Conservation (phyloP, 1,140 invertebrate genomes). For the Plectrocnemia conspersa region DNA sequence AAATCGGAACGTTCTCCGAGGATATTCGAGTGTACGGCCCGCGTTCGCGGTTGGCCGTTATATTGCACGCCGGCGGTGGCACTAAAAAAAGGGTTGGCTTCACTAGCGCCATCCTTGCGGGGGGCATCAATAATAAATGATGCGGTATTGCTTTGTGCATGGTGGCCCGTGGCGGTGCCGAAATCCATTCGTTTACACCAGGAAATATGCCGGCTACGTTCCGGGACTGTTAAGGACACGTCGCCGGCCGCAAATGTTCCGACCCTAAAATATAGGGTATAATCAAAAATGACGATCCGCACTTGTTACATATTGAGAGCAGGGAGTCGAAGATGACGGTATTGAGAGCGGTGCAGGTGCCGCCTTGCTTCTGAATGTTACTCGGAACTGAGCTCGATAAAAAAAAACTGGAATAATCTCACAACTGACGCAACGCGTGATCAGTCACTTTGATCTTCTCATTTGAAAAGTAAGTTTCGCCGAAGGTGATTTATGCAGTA, state of each 20-base stretch:
- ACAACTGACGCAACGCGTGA: too few species aligned
- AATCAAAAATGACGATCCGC: slow-evolving; percentile 13
- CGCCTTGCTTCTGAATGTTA: too few species aligned
- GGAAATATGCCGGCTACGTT: slow-evolving; percentile 30
- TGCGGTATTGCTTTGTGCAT: slow-evolving; percentile 35
- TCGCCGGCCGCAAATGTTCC: slow-evolving; percentile 8
- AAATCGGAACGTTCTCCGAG: slow-evolving; percentile 33
- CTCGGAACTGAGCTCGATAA: too few species aligned
- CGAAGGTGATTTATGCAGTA: too few species aligned
- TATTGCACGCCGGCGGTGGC: slow-evolving; percentile 23
- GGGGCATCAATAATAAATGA: slow-evolving; percentile 36
- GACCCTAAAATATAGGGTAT: slow-evolving; percentile 6
- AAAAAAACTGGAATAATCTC: too few species aligned
- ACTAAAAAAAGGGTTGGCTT: slow-evolving; percentile 34
- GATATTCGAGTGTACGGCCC: slow-evolving; percentile 26
- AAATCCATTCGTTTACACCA: slow-evolving; percentile 23
- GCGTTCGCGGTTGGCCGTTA: slow-evolving; percentile 22
- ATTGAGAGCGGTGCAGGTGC: neutral
- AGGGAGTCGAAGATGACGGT: neutral
- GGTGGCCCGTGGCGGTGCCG: slow-evolving; percentile 30
- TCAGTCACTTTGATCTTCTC: too few species aligned
- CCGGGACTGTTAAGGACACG: slow-evolving; percentile 21
- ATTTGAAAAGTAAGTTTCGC: too few species aligned
- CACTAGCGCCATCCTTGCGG: slow-evolving; percentile 12
- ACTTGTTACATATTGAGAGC: slow-evolving; percentile 19